These are phyloP conservation scores for Cavia porcellus DNA, from an alignment of 2,113 vertebrate species.

Conservation along the genomic window DNA sequence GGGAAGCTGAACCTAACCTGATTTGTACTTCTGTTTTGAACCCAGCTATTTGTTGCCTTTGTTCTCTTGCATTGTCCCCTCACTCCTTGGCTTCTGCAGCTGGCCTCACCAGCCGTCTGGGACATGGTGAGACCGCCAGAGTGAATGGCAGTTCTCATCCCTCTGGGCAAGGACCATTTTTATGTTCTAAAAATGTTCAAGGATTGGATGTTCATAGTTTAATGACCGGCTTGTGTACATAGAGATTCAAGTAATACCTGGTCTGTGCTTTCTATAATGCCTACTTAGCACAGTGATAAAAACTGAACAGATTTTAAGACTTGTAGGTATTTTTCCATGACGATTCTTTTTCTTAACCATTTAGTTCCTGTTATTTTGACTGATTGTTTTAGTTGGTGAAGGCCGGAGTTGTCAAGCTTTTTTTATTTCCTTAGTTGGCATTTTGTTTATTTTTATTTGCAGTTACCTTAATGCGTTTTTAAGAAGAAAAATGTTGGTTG, in stretches of 20 bases:
- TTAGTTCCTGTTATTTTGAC: conserved; percentile 11
- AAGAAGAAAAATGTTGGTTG: not conserved
- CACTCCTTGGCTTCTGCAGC: not conserved
- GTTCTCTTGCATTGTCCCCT: not conserved
- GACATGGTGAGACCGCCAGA: not conserved
- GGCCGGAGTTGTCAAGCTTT: not conserved
- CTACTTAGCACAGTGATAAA: not conserved
- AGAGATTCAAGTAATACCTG: not conserved
- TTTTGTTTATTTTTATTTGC: not conserved
- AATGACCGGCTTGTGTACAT: not conserved
- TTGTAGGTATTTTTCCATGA: not conserved
- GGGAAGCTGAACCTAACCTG: not conserved
- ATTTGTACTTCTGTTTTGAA: not conserved
- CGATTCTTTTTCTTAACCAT: not conserved
- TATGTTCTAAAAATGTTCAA: not conserved
- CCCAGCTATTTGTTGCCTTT: not conserved
- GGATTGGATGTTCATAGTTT: not conserved
- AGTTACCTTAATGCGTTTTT: not conserved
- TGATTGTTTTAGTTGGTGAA: not conserved
- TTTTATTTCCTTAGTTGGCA: not conserved
- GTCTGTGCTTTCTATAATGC: not conserved
- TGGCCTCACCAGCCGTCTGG: not conserved
- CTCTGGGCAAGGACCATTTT: not conserved
- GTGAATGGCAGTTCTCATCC: too few species aligned
- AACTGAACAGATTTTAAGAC: not conserved